Conservation (phyloP, 1,140 invertebrate species). For the Argopecten irradians region DNA sequence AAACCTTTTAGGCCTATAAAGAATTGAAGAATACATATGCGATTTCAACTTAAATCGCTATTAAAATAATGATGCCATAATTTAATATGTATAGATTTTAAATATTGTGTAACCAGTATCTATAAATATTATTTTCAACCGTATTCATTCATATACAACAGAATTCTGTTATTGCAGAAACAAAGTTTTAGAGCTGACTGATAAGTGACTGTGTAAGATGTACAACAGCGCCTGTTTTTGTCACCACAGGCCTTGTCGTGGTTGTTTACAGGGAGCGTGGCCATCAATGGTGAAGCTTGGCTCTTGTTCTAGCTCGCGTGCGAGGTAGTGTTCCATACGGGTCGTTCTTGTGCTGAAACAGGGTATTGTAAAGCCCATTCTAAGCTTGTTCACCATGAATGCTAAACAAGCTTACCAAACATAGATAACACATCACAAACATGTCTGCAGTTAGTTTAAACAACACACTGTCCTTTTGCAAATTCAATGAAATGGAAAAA, state of each 20-base stretch:
- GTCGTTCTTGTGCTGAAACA: conserved; percentile 60
- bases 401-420: not conserved
- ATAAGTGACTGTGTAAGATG: not conserved
- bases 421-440: not conserved
- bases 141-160: no score
- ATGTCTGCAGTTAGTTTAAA: not conserved
- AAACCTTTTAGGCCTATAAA: no score
- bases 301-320: conserved; percentile 49
- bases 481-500: no score
- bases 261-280: not conserved
- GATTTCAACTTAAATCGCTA: no score
- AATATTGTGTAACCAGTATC: no score
- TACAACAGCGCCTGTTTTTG: not conserved
- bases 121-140: no score
- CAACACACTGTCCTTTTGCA: not conserved
- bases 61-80: not conserved
- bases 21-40: no score
- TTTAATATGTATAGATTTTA: not conserved
- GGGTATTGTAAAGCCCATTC: conserved; percentile 36
- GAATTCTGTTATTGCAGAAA: no score
- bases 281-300: conserved; percentile 28
- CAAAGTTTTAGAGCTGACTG: no score
- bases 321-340: conserved; percentile 65
- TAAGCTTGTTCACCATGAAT: not conserved
- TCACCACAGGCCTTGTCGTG: not conserved